These are phyloP conservation scores for Lymantria monacha DNA, from an alignment of 2,888 invertebrate genomes.

Conservation along the genomic window DNA sequence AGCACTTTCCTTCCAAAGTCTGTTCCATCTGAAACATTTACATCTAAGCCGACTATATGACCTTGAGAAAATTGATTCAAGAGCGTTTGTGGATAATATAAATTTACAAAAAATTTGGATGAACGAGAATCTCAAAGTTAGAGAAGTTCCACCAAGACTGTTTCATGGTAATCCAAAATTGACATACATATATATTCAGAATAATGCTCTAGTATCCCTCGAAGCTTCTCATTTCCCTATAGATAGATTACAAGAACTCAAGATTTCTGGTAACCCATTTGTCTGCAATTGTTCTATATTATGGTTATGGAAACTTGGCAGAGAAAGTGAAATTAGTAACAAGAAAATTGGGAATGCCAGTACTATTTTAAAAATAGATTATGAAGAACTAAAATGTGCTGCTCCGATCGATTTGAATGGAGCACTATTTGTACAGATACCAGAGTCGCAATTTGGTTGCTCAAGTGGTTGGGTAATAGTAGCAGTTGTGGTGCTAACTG, in stretches of 20 bases:
- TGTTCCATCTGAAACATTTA: conserved; percentile 90
- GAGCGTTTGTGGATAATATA: conserved; percentile 93
- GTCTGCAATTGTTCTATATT: conserved; percentile 93
- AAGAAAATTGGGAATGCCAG: conserved; percentile 63
- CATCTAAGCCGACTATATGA: conserved; percentile 87
- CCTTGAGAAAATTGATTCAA: conserved; percentile 86
- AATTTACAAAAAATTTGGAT: conserved; percentile 89
- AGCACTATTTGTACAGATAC: conserved; percentile 79
- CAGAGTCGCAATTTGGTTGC: conserved; percentile 84
- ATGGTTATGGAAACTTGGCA: conserved; percentile 90
- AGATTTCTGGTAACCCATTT: conserved; percentile 91
- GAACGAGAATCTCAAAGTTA: conserved; percentile 89
- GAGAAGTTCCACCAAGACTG: conserved; percentile 89
- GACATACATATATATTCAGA: conserved; percentile 88
- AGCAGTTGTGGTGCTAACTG: conserved; percentile 75
- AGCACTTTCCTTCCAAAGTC: conserved; percentile 90
- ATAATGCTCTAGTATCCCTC: conserved; percentile 88
- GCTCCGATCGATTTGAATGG: conserved; percentile 81
- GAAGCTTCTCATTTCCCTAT: conserved; percentile 92
- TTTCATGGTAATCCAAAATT: conserved; percentile 92
- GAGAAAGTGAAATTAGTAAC: conserved; percentile 65
- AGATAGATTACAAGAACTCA: conserved; percentile 88
- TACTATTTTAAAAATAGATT: conserved; percentile 76
- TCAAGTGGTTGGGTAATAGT: conserved; percentile 84
- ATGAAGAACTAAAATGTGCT: conserved; percentile 81